Conservation (phyloP, 2,888 invertebrate genomes). For the Creontiades dilutus region DNA sequence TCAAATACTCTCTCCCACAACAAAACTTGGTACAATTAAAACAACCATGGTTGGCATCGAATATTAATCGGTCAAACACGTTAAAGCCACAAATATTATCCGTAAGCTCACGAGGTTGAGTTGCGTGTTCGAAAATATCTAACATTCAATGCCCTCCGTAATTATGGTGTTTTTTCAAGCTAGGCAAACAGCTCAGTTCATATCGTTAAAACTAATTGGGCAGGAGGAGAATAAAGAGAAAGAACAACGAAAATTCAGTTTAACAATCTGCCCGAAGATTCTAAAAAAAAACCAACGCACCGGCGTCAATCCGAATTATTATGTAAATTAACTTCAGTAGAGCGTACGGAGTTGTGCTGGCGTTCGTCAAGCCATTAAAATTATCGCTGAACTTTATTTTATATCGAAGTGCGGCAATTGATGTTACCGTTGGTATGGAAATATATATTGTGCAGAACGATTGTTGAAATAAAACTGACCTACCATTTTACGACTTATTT, state of each 20-base stretch:
- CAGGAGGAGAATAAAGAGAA: not conserved
- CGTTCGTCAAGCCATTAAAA: not conserved
- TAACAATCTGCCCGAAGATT: not conserved
- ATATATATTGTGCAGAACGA: no score
- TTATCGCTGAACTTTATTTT: slow-evolving; percentile 3
- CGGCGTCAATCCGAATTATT: slow-evolving; percentile 14
- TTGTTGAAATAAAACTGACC: no score
- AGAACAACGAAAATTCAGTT: not conserved
- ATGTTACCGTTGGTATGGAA: no score
- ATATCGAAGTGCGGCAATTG: not conserved
- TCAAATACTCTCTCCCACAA: no score
- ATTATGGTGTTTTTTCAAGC: not conserved
- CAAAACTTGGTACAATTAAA: no score
- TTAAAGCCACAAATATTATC: no score
- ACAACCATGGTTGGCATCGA: no score
- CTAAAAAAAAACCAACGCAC: not conserved
- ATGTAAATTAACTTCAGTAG: not conserved
- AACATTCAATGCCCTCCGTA: not conserved
- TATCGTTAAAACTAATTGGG: not conserved
- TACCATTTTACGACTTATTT: no score
- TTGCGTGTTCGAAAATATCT: no score
- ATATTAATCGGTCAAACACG: no score
- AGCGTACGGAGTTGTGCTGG: not conserved
- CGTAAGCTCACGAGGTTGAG: no score
- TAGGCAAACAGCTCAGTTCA: not conserved